Evolutionary conservation across 1,140 invertebrate species (phyloP), one percentile per base, ranked within the genome.

Genomic region (Rhopalosiphum maidis): DNA sequence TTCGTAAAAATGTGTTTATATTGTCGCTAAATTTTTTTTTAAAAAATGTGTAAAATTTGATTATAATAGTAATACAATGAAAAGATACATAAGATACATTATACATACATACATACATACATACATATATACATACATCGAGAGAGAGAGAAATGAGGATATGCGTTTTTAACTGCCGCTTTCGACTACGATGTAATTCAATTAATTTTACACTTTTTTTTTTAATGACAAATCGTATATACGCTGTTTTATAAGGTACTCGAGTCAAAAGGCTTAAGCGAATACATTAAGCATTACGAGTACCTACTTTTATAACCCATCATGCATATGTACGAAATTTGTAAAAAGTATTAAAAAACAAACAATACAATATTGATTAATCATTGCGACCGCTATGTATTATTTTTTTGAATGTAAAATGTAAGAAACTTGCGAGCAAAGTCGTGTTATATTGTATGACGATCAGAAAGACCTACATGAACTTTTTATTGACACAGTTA

Each of bases 161-260:
- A 77, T 83, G 21, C 22, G 35, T 83, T 83, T 83, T 83, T 23
- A 83, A 83, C 35, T 77, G 60, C 30, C 18, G n/a, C 30, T 22
- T 22, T 37, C 21, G 22, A 37, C 35, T 37, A 83, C n/a, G 7
- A 82, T 37, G 35, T 83, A 23, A 9, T 83, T 83, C 35, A 37
- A 83, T 83, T 83, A 37, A 83, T 83, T 83, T 83, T 83, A 37
- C 77, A 83, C 77, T 68, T n/a, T 60, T 68, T 60, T 68, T 23
- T 37, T 37, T 18, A 37, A 35, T 83, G 77, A 37, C 77, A 83
- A 83, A 83, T 83, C 22, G 60, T 77, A n/a, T n/a, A 77, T 77
- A 54, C 18, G 18, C 5, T 21, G 7, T 77, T 18, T 15, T 51
- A 18, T 51, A 2, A 77, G n/a, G 30, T 77, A 77, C 15, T 77